phyloP scores from a whole-genome alignment of 2,888 invertebrate species.

The Calliphora vomitoria region DNA sequence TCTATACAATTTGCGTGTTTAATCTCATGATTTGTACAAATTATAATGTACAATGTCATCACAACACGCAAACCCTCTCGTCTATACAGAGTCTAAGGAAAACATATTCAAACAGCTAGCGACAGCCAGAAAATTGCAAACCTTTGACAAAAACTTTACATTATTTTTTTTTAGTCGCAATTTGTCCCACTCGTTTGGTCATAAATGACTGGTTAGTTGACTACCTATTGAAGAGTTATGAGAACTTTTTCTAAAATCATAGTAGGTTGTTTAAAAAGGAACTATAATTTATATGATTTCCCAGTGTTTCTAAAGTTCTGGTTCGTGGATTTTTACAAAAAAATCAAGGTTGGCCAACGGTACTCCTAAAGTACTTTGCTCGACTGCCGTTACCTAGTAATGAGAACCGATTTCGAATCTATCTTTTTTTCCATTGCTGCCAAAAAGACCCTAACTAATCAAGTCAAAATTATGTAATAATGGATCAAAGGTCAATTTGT shows the following conservation, averaged over 20 bases:
- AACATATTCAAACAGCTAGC: neutral
- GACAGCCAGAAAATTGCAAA: conserved; percentile 30
- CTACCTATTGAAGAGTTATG: conserved; percentile 37
- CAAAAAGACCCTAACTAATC: too few species aligned
- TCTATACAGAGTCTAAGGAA: conserved; percentile 26
- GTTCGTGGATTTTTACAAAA: too few species aligned
- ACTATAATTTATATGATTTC: neutral
- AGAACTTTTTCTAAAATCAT: conserved; percentile 8
- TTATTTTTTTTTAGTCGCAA: conserved; percentile 8
- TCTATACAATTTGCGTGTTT: conserved; percentile 68
- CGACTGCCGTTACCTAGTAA: too few species aligned
- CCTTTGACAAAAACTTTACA: conserved; percentile 59
- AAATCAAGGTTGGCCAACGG: too few species aligned
- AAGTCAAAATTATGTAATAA: too few species aligned
- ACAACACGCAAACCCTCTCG: conserved; percentile 67
- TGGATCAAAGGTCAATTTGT: too few species aligned
- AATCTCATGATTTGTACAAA: conserved; percentile 73
- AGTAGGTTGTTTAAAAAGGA: conserved; percentile 26
- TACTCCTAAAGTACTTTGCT: too few species aligned
- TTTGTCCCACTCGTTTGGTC: conserved; percentile 54
- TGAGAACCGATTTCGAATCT: too few species aligned
- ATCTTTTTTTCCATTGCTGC: too few species aligned
- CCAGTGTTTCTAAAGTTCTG: too few species aligned
- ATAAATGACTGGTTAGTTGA: conserved; percentile 47
- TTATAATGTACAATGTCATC: conserved; percentile 72